Base-by-base conservation (phyloP, 2,113 vertebrate genomes). In the Rhinolophus ferrumequinum region DNA sequence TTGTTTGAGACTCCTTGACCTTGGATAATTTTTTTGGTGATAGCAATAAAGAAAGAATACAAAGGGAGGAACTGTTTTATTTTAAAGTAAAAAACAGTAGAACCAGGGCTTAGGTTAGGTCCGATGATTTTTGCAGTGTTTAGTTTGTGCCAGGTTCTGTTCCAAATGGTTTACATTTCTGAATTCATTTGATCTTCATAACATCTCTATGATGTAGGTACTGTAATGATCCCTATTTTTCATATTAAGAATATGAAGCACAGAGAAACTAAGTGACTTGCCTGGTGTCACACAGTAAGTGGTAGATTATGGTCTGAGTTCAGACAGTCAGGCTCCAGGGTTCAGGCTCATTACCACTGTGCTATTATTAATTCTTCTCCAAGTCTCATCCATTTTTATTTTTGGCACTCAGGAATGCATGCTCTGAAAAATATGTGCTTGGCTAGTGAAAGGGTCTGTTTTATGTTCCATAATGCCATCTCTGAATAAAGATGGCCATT, bases 71-170 rank as follows among this genome's bases (percentile, higher is more conserved):
- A 52, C 94, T 66, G 60, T 95, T 60, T 93, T 41, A 52, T 96
- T 88, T 97, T 96, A 66, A 87, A 90, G 80, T 95, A 96, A 92
- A 93, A 93, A 92, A 67, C 93, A 33, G 86, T 50, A 18, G 85
- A 66, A 80, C 72, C 33, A 75, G 77, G 50, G 33, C 44, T 90
- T 86, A 66, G 64, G 10, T 33, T 79, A 50, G 22, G 35, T 79
- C 83, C 38, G 52, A 9, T 54, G 50, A 93, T 26, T 85, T 60
- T 50, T 47, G 18, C 44, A 64, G 79, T 16, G 21, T 79, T 82
- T 60, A 60, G n/a, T 75, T n/a, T 69, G 16, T 75, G 50, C 87
- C 82, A 88, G 33, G 64, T 73, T 56, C 58, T 88, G 18, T 75
- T 77, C 26, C 79, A 87, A 94, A 64, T 72, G 35, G 66, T 80